Evolutionary conservation across 2,113 vertebrate species (phyloP).

Genomic region (Oryzias woworae): DNA sequence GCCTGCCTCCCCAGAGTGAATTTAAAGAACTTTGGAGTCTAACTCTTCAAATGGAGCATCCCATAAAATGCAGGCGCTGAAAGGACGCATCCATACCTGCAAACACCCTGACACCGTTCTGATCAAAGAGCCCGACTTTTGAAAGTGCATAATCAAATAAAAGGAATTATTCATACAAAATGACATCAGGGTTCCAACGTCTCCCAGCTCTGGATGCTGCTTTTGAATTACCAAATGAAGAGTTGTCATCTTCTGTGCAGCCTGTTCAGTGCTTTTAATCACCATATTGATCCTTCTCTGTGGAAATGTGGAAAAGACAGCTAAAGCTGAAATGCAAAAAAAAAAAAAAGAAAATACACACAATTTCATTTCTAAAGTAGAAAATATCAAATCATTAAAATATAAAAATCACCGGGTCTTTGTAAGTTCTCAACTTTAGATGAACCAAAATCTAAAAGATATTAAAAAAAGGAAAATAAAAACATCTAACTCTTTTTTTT

Average conservation of each 20-base stretch:
- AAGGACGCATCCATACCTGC: constrained; percentile 47
- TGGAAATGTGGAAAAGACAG: constrained; percentile 49
- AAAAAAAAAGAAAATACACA: background rate
- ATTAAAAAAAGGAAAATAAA: too few species aligned
- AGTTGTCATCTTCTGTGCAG: constrained; percentile 45
- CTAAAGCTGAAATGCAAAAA: background rate
- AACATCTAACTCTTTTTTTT: too few species aligned
- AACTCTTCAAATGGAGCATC: constrained; percentile 46
- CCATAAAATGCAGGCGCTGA: constrained; percentile 24
- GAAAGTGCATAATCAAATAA: constrained; percentile 68
- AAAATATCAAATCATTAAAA: background rate
- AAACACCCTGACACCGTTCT: constrained; percentile 46
- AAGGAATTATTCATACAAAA: constrained; percentile 73
- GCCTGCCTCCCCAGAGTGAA: constrained; percentile 17
- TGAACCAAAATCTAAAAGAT: background rate
- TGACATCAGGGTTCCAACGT: constrained; percentile 47
- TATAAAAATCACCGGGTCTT: background rate
- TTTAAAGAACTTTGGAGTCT: constrained; percentile 40
- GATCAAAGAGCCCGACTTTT: constrained; percentile 67
- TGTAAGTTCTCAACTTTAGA: background rate
- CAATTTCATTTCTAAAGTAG: background rate
- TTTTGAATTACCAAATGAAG: constrained; percentile 61
- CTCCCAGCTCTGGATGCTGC: constrained; percentile 35
- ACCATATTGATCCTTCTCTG: constrained; percentile 28
- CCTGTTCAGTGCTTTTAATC: constrained; percentile 37